Evolutionary conservation across 2,113 vertebrate genomes (phyloP).

Genomic region (Bettongia penicillata): DNA sequence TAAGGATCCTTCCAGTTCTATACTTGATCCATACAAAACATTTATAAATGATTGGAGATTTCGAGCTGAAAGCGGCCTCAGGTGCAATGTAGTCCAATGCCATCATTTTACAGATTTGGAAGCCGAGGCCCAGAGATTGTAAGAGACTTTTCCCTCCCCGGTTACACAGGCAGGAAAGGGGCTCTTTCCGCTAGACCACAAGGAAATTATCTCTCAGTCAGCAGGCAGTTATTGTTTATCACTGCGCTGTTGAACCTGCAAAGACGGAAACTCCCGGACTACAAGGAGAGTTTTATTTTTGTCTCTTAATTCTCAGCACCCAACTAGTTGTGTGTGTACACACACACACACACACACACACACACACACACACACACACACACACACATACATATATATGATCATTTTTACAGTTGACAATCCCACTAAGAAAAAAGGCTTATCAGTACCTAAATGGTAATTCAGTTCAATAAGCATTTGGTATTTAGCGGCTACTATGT

Average conservation of each 20-base stretch:
- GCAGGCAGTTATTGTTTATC: too few relatives aligned
- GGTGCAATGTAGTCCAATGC: not conserved
- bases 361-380: too few relatives aligned
- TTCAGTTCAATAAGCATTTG: not conserved
- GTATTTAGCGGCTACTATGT: not conserved
- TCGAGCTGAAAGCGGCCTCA: not conserved
- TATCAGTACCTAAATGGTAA: not conserved
- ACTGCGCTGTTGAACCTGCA: not conserved
- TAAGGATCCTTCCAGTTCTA: not conserved
- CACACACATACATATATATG: not conserved
- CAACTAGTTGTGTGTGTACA: not conserved
- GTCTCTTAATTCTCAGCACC: not conserved
- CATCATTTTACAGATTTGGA: not conserved
- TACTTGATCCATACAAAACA: not conserved
- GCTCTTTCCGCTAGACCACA: not conserved
- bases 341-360: not conserved
- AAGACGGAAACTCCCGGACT: not conserved
- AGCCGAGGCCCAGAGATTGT: not conserved
- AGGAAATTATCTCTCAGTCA: too few relatives aligned
- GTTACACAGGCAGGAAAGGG: not conserved
- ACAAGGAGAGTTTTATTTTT: not conserved
- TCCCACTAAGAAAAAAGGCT: not conserved
- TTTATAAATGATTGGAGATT: not conserved
- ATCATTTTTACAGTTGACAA: not conserved
- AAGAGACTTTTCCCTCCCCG: constrained; percentile 46